phyloP scores from a whole-genome alignment of 2,113 vertebrate genomes.

The Percina caprodes region DNA sequence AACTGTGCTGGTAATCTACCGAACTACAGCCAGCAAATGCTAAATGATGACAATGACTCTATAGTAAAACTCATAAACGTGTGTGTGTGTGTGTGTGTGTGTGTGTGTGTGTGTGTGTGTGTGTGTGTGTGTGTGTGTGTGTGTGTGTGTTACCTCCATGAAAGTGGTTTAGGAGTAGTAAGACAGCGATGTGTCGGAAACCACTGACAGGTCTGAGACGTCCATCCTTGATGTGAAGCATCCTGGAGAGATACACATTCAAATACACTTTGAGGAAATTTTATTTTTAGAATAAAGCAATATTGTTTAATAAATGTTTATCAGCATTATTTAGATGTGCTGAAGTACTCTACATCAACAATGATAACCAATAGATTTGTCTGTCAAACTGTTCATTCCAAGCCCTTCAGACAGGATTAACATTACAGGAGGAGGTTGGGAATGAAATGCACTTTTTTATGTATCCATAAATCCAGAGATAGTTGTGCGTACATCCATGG shows the following conservation, averaged over 20 bases:
- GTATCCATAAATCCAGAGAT: neutral
- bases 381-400: neutral
- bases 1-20: no score
- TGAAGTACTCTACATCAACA: neutral
- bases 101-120: no score
- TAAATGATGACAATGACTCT: no score
- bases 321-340: neutral
- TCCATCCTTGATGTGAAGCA: neutral
- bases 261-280: accelerated
- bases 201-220: no score
- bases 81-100: no score
- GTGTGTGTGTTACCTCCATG: neutral
- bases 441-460: neutral
- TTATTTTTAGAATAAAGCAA: neutral
- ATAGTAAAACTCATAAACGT: no score
- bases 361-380: no score
- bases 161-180: neutral
- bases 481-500: neutral
- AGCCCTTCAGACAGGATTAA: neutral
- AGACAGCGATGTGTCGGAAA: accelerated
- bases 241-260: neutral
- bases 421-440: neutral
- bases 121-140: no score
- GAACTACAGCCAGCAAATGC: no score
- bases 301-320: neutral